Base-by-base conservation (phyloP, 2,888 invertebrate species). In the Epirrhoe tristata region DNA sequence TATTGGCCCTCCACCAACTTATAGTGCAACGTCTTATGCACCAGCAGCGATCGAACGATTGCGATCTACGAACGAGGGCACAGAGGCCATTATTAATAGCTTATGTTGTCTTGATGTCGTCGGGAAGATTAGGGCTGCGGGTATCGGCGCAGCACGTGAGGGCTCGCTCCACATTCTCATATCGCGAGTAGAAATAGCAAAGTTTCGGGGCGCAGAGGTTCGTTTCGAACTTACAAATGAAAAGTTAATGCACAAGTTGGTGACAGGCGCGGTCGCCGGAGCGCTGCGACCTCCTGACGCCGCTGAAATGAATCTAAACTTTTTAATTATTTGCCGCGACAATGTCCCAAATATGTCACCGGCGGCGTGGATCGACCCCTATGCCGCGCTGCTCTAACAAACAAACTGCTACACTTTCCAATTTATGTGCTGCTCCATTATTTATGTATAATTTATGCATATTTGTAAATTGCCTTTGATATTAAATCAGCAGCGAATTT, bases 161-260 rank as follows among this genome's bases (percentile, higher is more conserved):
- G 66, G 69, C 58, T 58, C 67, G 66, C 65, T 63, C 72, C 60
- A 72, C 75, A 75, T 72, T 79, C 79, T 80, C 81, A 81, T 82
- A 79, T 83, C 76, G 80, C 77, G 79, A 82, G 77, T 24, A 24
- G 24, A 80, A 83, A 83, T 83, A 77, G 80, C 77, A 72, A 84
- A 89, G 86, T 88, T 85, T 73, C 62, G 70, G 77, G 80, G 81
- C 80, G 84, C 48, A 48, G 81, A 81, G 82, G 76, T 82, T 85
- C 81, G 81, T 78, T 81, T 79, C 75, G 80, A 90, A 89, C 86
- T 90, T 89, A 85, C 85, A 89, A 90, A 91, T 91, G 89, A 89
- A 90, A 91, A 90, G 89, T 90, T 90, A 90, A 90, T 86, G 88
- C 83, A 78, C 81, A 89, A 90, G 82, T 90, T 89, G 74, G 75